A percentile compares a stretch with the other conserved stretches of the same genome.
Conservation (phyloP, 2,113 vertebrate species). For the Sebastes fasciatus region DNA sequence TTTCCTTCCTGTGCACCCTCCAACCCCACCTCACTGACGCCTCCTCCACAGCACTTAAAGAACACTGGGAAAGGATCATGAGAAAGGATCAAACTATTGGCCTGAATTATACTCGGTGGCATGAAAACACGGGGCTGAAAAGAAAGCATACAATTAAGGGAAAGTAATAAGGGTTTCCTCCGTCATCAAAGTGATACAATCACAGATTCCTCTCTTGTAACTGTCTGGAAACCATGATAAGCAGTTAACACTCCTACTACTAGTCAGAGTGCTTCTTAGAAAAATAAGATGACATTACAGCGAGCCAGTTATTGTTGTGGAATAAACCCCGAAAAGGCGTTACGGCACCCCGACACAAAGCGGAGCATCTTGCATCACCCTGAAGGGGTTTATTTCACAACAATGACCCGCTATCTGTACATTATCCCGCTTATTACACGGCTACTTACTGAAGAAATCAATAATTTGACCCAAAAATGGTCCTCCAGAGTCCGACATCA, state of each 20-base stretch:
- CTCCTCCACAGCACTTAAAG: constrained; percentile 56
- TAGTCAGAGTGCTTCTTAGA: background rate
- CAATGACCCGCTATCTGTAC: too few species aligned
- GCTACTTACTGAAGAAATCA: too few species aligned
- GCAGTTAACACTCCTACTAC: background rate
- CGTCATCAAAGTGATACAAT: background rate
- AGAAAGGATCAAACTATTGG: constrained; percentile 39
- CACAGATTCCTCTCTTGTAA: too few species aligned
- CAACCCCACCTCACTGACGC: constrained; percentile 59
- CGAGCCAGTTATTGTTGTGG: too few species aligned
- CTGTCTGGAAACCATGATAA: too few species aligned
- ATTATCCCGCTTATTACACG: too few species aligned
- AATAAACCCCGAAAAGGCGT: too few species aligned
- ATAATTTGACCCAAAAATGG: too few species aligned
- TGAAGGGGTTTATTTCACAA: too few species aligned
- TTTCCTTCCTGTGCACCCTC: constrained; percentile 77
- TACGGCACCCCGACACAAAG: too few species aligned
- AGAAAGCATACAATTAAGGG: constrained; percentile 5
- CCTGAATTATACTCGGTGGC: constrained; percentile 7
- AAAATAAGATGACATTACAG: background rate
- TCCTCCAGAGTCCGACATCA: too few species aligned
- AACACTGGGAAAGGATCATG: constrained; percentile 50
- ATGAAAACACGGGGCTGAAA: background rate
- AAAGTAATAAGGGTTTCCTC: background rate
- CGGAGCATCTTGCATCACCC: too few species aligned